phyloP scores from a whole-genome alignment of 1,140 invertebrate genomes.

The Schlechtendalia chinensis region DNA sequence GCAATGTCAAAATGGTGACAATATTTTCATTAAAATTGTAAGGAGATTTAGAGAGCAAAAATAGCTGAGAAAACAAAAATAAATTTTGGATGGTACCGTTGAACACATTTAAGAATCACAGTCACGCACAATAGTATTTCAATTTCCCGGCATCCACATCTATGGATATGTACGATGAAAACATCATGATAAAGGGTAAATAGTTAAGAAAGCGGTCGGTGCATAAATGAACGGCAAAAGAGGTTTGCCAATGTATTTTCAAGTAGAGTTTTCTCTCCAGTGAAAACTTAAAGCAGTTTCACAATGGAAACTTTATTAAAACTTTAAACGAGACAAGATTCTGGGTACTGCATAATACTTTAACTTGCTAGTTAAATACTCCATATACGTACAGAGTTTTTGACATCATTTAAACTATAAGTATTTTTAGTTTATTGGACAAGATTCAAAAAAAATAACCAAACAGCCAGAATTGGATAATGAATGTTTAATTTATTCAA shows the following conservation, averaged over 20 bases:
- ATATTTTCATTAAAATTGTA: constrained; percentile 6
- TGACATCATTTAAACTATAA: constrained; percentile 16
- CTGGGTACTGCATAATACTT: constrained; percentile 3
- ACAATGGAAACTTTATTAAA: constrained; percentile 45
- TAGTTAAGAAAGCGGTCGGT: not conserved
- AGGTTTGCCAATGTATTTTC: not conserved
- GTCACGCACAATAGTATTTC: constrained; percentile 26
- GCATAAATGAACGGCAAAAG: not conserved
- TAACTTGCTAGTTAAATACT: constrained; percentile 36
- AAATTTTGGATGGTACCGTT: not conserved
- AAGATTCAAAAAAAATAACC: not conserved
- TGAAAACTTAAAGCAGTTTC: constrained; percentile 46
- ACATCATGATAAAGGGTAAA: constrained; percentile 1
- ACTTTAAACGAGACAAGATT: constrained; percentile 44
- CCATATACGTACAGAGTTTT: not conserved
- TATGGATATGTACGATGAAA: not conserved
- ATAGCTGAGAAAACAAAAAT: constrained; percentile 16
- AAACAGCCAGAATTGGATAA: not conserved
- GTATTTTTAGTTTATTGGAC: constrained; percentile 7
- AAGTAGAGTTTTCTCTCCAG: constrained; percentile 18
- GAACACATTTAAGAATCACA: constrained; percentile 12
- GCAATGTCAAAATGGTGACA: not conserved
- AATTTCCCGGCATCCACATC: not conserved
- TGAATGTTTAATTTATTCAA: not conserved
- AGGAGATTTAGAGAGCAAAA: constrained; percentile 1